Evolutionary conservation across 2,888 invertebrate species (phyloP), one percentile per base, ranked within the genome.

Genomic region (Syritta pipiens): DNA sequence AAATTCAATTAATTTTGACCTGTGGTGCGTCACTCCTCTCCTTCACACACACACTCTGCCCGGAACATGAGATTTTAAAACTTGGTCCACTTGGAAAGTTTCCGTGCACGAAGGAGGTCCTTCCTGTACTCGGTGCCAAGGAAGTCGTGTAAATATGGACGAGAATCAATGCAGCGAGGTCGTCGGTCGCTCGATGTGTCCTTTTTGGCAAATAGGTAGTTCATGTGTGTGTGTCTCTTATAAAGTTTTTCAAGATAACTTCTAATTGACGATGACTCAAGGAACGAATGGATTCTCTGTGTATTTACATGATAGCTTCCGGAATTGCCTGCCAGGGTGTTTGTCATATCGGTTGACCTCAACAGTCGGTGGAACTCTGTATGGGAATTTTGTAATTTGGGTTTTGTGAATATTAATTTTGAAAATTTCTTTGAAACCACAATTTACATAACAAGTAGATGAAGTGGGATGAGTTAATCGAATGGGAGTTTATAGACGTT

Each of bases 1-100:
- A 71, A 71, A 77, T 77, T 77, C 77, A 77, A 77, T 77, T 77
- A 77, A 71, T 40, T 71, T 30, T 71, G 71, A 77, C 77, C 71
- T 71, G 46, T 71, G 48, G 32, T 28, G 55, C 22, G n/a, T n/a
- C n/a, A n/a, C n/a, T n/a, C n/a, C n/a, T n/a, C n/a, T n/a, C n/a
- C n/a, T n/a, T n/a, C n/a, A 30, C 32, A 42, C 59, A 53, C 40
- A 65, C 35, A 71, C 28, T n/a, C n/a, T n/a, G n/a, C n/a, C n/a
- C 51, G 40, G 48, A 59, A 65, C 37, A 71, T 28, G 57, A 37
- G 22, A 63, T 42, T 62, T 57, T 57, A 63, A 77, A 71, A 71
- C 59, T 77, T 65, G 30, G 46, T 42, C 24, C 28, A 26, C 22
- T 49, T 35, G 42, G 7, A 62, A 46, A 48, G 9, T 55, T 75